phyloP scores from a whole-genome alignment of 2,797 vertebrate genomes.

The Ficedula albicollis region DNA sequence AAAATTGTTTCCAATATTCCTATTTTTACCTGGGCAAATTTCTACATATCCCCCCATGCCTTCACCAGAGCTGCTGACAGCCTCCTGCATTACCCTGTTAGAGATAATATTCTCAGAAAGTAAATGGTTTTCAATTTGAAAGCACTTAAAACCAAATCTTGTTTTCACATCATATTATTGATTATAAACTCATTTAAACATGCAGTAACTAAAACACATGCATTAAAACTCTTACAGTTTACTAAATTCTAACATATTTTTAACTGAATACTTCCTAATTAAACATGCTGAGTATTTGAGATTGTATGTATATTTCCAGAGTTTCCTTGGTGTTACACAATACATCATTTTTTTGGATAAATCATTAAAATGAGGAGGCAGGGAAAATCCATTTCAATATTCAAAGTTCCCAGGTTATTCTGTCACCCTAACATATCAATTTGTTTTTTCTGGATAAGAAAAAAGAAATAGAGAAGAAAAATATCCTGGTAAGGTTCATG shows the following conservation, averaged over 20 bases:
- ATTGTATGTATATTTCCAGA: not conserved
- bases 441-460: not conserved
- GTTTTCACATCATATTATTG: not conserved
- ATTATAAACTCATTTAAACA: not conserved
- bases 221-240: not conserved
- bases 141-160: not conserved
- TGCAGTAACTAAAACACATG: not conserved
- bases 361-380: not conserved
- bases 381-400: not conserved
- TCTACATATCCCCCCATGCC: not conserved
- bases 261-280: not conserved
- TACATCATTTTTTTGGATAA: not conserved
- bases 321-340: not conserved
- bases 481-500: conserved; percentile 12
- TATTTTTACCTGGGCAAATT: not conserved
- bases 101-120: not conserved
- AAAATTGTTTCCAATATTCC: not conserved
- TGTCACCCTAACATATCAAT: not conserved
- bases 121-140: not conserved
- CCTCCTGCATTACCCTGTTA: not conserved
- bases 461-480: not conserved
- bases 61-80: not conserved
- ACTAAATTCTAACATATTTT: not conserved
- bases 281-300: not conserved
- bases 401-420: not conserved